Percentiles rank a stretch among this genome's conserved stretches.
Evolutionary conservation across 1,140 invertebrate genomes (phyloP).

Genomic region (Orchesella cincta): DNA sequence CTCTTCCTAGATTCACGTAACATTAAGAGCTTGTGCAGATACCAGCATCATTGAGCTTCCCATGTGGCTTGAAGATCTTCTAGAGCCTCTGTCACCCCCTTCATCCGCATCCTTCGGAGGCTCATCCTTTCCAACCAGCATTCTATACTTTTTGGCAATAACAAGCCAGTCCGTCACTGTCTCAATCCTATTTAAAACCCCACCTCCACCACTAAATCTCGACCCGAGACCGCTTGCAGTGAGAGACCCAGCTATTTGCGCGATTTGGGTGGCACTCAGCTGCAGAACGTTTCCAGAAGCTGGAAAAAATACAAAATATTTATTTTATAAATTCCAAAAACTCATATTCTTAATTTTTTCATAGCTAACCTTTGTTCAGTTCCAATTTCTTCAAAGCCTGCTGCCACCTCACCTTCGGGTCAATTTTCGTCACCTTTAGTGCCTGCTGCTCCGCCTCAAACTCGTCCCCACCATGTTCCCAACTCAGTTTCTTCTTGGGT

Average conservation of each 20-base stretch:
- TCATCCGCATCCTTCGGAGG: too few relatives aligned
- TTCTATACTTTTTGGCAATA: constrained; percentile 83
- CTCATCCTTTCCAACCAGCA: constrained; percentile 68
- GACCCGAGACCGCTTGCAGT: constrained; percentile 63
- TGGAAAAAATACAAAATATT: too few relatives aligned
- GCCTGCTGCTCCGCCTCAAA: background rate
- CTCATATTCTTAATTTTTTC: too few relatives aligned
- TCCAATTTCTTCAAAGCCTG: too few relatives aligned
- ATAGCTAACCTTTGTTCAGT: too few relatives aligned
- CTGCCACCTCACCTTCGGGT: background rate
- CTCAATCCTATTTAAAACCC: constrained; percentile 71
- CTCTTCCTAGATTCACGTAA: too few relatives aligned
- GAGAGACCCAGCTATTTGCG: background rate
- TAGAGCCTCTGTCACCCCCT: background rate
- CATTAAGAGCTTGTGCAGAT: background rate
- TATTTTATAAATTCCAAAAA: too few relatives aligned
- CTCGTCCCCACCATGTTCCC: background rate
- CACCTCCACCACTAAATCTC: constrained; percentile 76
- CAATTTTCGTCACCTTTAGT: background rate
- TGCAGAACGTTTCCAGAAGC: background rate
- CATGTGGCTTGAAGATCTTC: background rate
- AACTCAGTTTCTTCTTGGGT: background rate
- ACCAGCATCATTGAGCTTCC: background rate
- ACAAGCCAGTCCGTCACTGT: constrained; percentile 87
- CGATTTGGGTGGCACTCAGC: background rate